Evolutionary conservation across 2,113 vertebrate species (phyloP), one percentile per base, ranked within the genome.

Genomic region (Corythornis cristatus): DNA sequence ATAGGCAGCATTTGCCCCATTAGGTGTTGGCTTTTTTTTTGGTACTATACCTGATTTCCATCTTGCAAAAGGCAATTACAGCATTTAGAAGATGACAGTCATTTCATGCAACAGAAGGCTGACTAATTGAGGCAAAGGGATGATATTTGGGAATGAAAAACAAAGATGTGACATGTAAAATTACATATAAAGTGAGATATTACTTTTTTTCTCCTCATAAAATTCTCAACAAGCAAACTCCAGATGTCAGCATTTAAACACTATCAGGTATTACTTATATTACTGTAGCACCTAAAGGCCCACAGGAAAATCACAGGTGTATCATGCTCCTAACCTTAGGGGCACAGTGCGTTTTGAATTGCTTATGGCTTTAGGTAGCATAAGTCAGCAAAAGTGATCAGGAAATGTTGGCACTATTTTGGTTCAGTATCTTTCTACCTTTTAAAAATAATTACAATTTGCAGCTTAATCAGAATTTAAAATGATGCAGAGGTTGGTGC

Each of bases 221-320:
- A 93, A 42, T 73, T 88, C 89, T 93, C 60, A 77, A 12, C n/a
- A 93, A 91, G 56, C 65, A 71, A 93, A 88, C 64, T 93, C 86
- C 57, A 93, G 87, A 83, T 91, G 87, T 92, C 89, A 95, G 72
- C 82, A 71, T 83, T 96, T 91, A 89, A 94, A 71, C 58, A 61
- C n/a, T 58, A n/a, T 65, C 91, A 87, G 82, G 67, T 90, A 65
- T 42, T 89, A 33, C 48, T 71, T 60, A 14, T 56, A 12, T 46
- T 56, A 40, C 12, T 74, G 75, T 72, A 91, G 35, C 78, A 86
- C 42, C 78, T 71, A 28, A n/a, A 85, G 65, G 58, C 26, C 23
- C 72, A 42, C 1, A 29, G 37, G 33, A 50, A 75, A 68, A 68
- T 60, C 40, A 28, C 62, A 79, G 50, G n/a, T 72, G 42, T 46